Evolutionary conservation across 2,113 vertebrate genomes (phyloP), one percentile per base, ranked within the genome.

Genomic region (Pterocles orientalis): DNA sequence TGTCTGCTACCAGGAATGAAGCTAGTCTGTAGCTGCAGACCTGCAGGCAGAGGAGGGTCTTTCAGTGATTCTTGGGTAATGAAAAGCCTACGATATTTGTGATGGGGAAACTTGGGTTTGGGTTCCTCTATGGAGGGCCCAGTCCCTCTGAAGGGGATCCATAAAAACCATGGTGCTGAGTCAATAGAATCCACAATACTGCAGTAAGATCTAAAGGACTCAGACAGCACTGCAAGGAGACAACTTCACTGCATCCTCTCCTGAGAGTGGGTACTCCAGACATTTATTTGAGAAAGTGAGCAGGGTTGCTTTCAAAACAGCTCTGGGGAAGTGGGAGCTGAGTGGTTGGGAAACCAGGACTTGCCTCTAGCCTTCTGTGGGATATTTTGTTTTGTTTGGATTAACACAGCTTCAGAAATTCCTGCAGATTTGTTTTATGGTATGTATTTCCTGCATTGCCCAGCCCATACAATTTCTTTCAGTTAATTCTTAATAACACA

Each of bases 361-460:
- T 83, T 81, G 34, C 47, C 43, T 94, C 62, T 54, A 73, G 82
- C 28, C 62, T 90, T 79, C 92, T 90, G 62, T 69, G 71, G 45
- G 36, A 72, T 95, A 45, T 86, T 94, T 77, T 89, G 48, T 84
- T 95, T 94, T 89, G 66, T 70, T 96, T 93, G 71, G 88, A 86
- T 94, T 94, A 88, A 77, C 41, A 80, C 7, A 73, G 54, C 54
- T 92, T 88, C 86, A 92, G 54, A 90, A 94, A 90, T 92, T 88
- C 88, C 41, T 11, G 68, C 48, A 90, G 82, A 72, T 90, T 80
- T 76, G 24, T 82, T 93, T 86, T 77, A 93, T 61, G 58, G 85
- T 90, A 85, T 75, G 48, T 24, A 45, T 90, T 96, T 97, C 88
- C 90, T 90, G 90, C 58, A 36, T 45, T 92, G n/a, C 62, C 54